Conservation (phyloP, 2,888 invertebrate species). For the Notocelia uddmanniana region DNA sequence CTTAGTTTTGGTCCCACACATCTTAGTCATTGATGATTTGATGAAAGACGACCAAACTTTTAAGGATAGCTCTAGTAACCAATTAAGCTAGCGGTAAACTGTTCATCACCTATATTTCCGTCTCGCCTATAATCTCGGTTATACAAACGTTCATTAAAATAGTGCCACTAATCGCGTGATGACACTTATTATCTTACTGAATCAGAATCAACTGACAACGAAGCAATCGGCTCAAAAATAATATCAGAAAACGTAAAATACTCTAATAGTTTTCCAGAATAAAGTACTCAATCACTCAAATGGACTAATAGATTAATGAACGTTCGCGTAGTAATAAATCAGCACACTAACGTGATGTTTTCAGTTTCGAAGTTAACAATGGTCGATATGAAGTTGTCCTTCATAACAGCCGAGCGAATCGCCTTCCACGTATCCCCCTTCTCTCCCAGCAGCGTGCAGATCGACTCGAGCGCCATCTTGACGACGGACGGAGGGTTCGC, state of each 20-base stretch:
- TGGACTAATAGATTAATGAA: slow-evolving; percentile 38
- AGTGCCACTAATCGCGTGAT: neutral
- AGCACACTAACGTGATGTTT: slow-evolving; percentile 93
- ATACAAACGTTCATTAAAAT: slow-evolving; percentile 17
- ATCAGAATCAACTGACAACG: neutral
- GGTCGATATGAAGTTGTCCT: slow-evolving; percentile 97
- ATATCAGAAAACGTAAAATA: no score
- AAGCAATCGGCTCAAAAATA: no score
- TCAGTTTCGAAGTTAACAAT: slow-evolving; percentile 98
- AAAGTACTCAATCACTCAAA: no score
- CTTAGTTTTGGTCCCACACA: no score
- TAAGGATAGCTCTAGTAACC: no score
- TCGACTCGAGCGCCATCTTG: slow-evolving; percentile 97
- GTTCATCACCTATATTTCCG: slow-evolving; percentile 1
- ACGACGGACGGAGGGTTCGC: slow-evolving; percentile 97
- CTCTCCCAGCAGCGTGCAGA: slow-evolving; percentile 96
- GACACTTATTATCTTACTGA: neutral
- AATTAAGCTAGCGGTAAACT: neutral
- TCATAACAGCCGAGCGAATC: slow-evolving; percentile 95
- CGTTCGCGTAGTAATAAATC: slow-evolving; percentile 44
- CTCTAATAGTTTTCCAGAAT: no score
- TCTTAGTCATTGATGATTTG: no score
- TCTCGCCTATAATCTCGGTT: slow-evolving; percentile 9
- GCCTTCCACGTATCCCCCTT: slow-evolving; percentile 97
- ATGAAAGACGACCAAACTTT: no score